Conservation (phyloP, 2,888 invertebrate genomes). For the Oligia latruncula region DNA sequence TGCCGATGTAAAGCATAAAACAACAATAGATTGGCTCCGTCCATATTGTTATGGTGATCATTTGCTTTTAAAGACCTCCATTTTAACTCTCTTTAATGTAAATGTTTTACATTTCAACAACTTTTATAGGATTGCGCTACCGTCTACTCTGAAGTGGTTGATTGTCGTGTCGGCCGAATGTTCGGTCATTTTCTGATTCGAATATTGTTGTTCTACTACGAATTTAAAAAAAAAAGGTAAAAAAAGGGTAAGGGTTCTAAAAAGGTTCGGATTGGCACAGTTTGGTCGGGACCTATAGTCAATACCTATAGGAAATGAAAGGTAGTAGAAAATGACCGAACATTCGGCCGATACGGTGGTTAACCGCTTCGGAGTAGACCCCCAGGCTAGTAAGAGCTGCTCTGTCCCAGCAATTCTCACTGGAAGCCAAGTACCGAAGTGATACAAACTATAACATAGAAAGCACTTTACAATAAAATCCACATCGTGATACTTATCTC, state of each 20-base stretch:
- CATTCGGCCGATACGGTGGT: too few species aligned
- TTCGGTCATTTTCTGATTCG: too few species aligned
- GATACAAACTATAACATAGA: not conserved
- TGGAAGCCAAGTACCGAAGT: not conserved
- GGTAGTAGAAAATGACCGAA: too few species aligned
- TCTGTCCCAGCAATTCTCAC: not conserved
- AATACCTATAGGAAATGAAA: too few species aligned
- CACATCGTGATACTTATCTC: slow-evolving; percentile 41
- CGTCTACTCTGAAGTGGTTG: too few species aligned
- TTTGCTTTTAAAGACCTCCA: not conserved
- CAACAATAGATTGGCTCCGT: not conserved
- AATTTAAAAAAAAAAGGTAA: too few species aligned
- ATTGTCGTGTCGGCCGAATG: too few species aligned
- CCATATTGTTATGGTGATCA: not conserved
- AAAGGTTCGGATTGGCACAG: too few species aligned
- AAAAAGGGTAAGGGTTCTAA: too few species aligned
- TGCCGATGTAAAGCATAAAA: not conserved
- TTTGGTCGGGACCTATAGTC: too few species aligned
- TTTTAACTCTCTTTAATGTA: not conserved
- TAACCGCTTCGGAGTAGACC: too few species aligned
- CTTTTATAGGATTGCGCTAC: not conserved
- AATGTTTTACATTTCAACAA: not conserved
- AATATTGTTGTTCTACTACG: too few species aligned
- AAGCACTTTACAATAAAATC: slow-evolving; percentile 13
- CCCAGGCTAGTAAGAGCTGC: not conserved